These are phyloP conservation scores for Sterna hirundo DNA, from an alignment of 2,113 vertebrate species.

Conservation along the genomic window DNA sequence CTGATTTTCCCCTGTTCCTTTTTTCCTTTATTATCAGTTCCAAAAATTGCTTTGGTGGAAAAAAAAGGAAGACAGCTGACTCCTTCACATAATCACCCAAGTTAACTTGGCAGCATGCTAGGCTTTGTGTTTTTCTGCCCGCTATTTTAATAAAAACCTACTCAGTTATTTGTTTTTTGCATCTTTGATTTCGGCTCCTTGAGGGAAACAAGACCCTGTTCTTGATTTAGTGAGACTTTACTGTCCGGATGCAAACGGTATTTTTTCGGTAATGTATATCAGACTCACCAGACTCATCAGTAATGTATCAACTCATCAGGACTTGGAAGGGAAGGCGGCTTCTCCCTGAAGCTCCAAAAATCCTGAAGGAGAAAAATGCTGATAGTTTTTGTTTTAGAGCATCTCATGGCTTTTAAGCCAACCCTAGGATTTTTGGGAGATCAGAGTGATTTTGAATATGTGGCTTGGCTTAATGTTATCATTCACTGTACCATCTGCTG, in stretches of 20 bases:
- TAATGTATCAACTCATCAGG: neutral
- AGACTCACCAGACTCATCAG: neutral
- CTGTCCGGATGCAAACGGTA: neutral
- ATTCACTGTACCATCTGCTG: neutral
- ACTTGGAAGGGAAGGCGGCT: neutral
- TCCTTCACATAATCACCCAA: neutral
- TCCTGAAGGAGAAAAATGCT: neutral
- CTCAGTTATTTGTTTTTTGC: neutral
- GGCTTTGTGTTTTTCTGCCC: neutral
- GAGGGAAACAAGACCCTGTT: neutral
- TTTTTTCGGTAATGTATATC: neutral
- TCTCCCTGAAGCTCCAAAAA: neutral
- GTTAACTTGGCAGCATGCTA: neutral
- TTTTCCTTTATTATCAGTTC: neutral
- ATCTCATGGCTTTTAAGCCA: neutral
- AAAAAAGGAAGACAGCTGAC: neutral
- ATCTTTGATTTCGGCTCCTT: constrained; percentile 35
- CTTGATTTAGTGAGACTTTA: neutral
- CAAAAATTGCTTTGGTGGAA: neutral
- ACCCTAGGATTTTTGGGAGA: neutral
- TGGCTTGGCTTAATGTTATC: neutral
- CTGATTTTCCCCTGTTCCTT: accelerated
- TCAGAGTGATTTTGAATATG: neutral
- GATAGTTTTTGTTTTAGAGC: neutral
- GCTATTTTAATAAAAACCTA: constrained; percentile 3